phyloP scores from a whole-genome alignment of 2,113 vertebrate species.

The Phycodurus eques region DNA sequence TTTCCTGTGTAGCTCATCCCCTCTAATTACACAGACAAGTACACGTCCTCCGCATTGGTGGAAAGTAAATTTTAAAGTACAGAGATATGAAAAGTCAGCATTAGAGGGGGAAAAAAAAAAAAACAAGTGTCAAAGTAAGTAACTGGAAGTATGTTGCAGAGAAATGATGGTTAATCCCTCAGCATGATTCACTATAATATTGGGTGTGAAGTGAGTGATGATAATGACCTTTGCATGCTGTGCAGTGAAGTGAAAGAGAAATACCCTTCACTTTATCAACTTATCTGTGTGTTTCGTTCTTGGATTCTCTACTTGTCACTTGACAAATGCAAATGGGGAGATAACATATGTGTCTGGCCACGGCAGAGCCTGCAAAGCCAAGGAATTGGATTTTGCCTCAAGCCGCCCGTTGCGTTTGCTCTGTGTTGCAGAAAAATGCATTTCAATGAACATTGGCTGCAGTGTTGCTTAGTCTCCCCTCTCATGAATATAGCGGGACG shows the following conservation, averaged over 20 bases:
- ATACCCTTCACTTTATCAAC: conserved; percentile 61
- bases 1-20: neutral
- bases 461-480: neutral
- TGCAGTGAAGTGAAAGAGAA: conserved; percentile 51
- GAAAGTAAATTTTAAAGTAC: conserved; percentile 3
- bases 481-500: neutral
- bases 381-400: conserved; percentile 24
- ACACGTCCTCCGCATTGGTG: neutral
- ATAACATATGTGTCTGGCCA: conserved; percentile 12
- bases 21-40: neutral
- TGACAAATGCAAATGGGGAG: conserved; percentile 58
- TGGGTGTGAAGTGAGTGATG: conserved; percentile 60
- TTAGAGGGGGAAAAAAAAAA: neutral
- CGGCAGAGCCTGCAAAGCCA: neutral
- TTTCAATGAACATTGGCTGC: neutral
- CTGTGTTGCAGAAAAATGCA: conserved; percentile 2
- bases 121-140: conserved; percentile 11
- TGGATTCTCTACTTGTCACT: conserved; percentile 33
- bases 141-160: conserved; percentile 27
- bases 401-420: neutral
- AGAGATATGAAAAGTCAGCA: neutral
- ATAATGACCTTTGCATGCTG: conserved; percentile 61
- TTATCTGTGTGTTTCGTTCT: conserved; percentile 58
- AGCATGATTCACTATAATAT: conserved; percentile 45
- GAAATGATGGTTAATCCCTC: conserved; percentile 48